Evolutionary conservation across 2,113 vertebrate species (phyloP).

Genomic region (Cardinalis cardinalis): DNA sequence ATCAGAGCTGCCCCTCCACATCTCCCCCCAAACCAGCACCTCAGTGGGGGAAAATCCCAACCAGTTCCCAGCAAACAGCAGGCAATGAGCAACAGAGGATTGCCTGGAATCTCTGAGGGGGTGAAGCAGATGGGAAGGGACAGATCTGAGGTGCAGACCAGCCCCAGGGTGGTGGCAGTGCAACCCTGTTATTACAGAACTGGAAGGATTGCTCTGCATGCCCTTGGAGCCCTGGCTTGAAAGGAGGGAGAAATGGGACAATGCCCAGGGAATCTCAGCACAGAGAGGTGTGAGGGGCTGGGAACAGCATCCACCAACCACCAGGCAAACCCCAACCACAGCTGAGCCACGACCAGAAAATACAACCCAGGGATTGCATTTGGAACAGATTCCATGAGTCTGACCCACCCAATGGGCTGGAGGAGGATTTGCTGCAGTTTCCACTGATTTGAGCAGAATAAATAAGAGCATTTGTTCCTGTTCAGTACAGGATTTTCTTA

Average conservation of each 20-base stretch:
- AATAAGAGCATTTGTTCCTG: neutral
- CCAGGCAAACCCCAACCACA: neutral
- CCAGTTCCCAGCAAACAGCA: neutral
- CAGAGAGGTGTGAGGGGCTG: neutral
- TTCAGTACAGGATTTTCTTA: neutral
- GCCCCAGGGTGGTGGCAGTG: neutral
- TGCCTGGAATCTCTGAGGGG: neutral
- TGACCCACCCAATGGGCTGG: neutral
- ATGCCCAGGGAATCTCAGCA: accelerated
- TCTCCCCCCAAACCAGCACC: neutral
- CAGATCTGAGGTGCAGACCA: accelerated
- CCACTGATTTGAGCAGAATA: neutral
- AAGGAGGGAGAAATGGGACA: neutral
- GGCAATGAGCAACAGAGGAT: neutral
- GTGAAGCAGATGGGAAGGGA: neutral
- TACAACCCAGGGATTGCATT: neutral
- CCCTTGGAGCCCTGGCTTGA: neutral
- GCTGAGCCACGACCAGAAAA: neutral
- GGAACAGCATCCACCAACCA: neutral
- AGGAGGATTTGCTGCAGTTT: neutral
- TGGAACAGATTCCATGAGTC: neutral
- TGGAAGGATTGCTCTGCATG: neutral
- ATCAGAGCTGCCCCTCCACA: neutral
- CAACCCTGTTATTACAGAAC: neutral
- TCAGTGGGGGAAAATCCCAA: neutral